phyloP scores from a whole-genome alignment of 2,113 vertebrate species.

The Gopherus evgoodei region DNA sequence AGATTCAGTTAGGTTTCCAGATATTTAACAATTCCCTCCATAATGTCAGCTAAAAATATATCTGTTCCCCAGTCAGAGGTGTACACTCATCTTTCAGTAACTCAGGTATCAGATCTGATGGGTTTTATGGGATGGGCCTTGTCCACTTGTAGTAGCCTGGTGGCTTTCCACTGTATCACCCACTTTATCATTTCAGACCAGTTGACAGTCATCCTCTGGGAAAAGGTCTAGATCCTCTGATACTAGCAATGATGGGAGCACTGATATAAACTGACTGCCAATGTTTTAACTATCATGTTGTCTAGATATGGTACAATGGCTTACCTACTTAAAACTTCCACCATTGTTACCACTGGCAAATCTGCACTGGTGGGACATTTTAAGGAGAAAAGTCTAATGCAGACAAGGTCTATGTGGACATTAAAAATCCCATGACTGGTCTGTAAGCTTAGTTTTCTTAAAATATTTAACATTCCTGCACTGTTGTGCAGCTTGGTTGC shows the following conservation, averaged over 20 bases:
- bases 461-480: not conserved
- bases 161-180: no score
- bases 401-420: not conserved
- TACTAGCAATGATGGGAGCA: not conserved
- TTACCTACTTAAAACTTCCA: not conserved
- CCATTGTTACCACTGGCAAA: not conserved
- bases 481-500: not conserved
- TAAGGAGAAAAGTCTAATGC: not conserved
- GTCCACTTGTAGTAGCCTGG: no score
- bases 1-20: no score
- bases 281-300: not conserved
- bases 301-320: not conserved
- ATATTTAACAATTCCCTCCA: no score
- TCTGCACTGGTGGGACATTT: not conserved
- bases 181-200: no score
- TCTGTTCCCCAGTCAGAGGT: no score
- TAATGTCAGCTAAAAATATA: no score
- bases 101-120: no score
- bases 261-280: not conserved
- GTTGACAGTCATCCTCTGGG: no score
- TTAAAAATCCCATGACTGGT: not conserved
- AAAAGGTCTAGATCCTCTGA: not conserved
- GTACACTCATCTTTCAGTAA: no score
- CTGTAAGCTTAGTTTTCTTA: not conserved
- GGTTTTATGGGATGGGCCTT: no score